Base-by-base conservation (phyloP, 2,797 vertebrate species). In the Meriones psammophilus region DNA sequence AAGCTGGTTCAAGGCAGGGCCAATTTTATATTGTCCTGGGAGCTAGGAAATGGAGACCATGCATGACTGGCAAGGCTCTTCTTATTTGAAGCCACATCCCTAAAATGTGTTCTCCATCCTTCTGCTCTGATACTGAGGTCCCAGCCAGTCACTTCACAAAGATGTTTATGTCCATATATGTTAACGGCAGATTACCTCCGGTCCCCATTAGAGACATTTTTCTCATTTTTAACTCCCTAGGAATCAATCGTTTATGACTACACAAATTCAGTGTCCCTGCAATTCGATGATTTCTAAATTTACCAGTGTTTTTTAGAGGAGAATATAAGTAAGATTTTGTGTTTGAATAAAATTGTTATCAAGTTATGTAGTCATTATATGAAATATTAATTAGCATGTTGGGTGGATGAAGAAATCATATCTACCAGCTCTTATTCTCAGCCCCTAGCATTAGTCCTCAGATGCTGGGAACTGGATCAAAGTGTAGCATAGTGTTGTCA, bases 341-440 rank as follows among this genome's bases (percentile, higher is more conserved):
- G 42, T 56, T 73, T 93, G 15, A 76, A 56, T 73, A 80, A 64
- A 92, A 39, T 56, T 50, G 2, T 12, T 58, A 92, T 62, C 5
- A 42, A 91, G 74, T 71, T 73, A 87, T 71, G 33, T 30, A 12
- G n/a, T 73, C 8, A 24, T 69, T 87, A 14, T 24, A 58, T 18
- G 2, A 73, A 87, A 73, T 39, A 56, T 50, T 58, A 24, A 28
- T 3, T 39, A 46, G 60, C 15, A 14, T 1, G 22, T 6, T 60
- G 95, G 26, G 1, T 93, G 42, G 68, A 20, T 95, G 42, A 94
- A 94, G 5, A 93, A 84, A 10, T 88, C n/a, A 10, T 30, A 69
- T 15, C 36, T 50, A 64, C 30, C 1, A 60, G n/a, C 0, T 87
- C 87, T 90, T 76, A 95, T 91, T 3, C 24, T 50, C 58, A 30